These are phyloP conservation scores for Junonia oenone DNA, from an alignment of 2,888 invertebrate species.

Conservation along the genomic window DNA sequence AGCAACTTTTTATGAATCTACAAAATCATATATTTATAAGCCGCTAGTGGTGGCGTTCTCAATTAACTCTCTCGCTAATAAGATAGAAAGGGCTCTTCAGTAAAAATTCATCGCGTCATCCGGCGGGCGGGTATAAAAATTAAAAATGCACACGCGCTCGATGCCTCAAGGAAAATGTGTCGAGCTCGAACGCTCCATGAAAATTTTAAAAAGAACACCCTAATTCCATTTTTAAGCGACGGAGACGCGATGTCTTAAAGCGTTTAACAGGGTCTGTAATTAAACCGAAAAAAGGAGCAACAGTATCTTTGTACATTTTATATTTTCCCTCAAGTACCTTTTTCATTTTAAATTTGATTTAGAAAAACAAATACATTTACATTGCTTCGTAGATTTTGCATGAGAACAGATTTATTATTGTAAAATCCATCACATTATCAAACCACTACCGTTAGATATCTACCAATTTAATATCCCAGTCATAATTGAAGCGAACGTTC, in stretches of 20 bases:
- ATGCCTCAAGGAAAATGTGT: constrained; percentile 70
- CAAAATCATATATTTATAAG: constrained; percentile 14
- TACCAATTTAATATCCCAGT: constrained; percentile 66
- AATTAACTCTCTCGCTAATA: constrained; percentile 49
- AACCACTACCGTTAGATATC: constrained; percentile 42
- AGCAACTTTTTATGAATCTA: neutral
- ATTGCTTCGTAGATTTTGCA: neutral
- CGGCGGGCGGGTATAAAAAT: constrained; percentile 63
- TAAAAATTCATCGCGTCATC: constrained; percentile 74
- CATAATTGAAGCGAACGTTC: constrained; percentile 74
- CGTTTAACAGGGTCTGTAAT: constrained; percentile 27
- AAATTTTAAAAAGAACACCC: constrained; percentile 46
- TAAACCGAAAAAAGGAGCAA: neutral
- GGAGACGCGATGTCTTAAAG: constrained; percentile 30
- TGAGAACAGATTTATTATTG: neutral
- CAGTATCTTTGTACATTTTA: neutral
- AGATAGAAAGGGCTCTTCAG: constrained; percentile 61
- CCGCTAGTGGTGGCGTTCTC: constrained; percentile 30
- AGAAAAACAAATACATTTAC: neutral
- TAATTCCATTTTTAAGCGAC: constrained; percentile 26
- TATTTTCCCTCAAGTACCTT: neutral
- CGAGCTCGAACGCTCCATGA: constrained; percentile 44
- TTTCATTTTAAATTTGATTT: neutral
- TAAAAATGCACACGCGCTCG: constrained; percentile 71
- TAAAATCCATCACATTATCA: neutral